Evolutionary conservation across 2,113 vertebrate genomes (phyloP), one percentile per base, ranked within the genome.

Genomic region (Podocnemis expansa): DNA sequence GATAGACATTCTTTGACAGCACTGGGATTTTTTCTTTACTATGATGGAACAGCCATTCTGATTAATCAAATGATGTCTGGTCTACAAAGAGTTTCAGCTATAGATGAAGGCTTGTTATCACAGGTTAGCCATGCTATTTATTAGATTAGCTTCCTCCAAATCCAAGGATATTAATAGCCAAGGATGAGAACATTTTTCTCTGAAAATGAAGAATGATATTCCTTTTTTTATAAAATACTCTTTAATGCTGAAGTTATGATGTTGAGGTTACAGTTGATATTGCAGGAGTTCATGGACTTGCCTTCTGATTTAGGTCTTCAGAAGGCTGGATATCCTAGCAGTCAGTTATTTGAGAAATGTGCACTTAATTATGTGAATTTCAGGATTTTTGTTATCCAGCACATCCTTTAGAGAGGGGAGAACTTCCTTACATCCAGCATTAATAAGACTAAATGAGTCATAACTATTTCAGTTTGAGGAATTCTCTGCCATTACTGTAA

Each of bases 1-100:
- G 82, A 88, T 84, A 93, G 76, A n/a, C 63, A 38, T 63, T 80
- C 60, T 93, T 95, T 95, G 95, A 82, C 89, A 94, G 92, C 91
- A 73, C 49, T 87, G 78, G 92, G 58, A 22, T 49, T 78, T 41
- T 91, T 49, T 84, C 41, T 95, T 96, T 54, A 85, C 75, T 93
- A 84, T 38, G 87, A 87, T 17, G 81, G 76, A 96, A 82, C 86
- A 95, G 78, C 80, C 25, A 11, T 75, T 93, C 45, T 10, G 92
- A 94, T 89, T 96, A 91, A 95, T 96, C 82, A 95, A 90, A 75
- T 25, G 22, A 11, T 85, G 84, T 41, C 84, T 93, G 84, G 41
- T 93, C 84, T 93, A 21, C 91, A 95, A 90, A 13, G 3, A 93
- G 52, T 93, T 95, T 51, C 70, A 87, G 89, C 54, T 94, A 21